Evolutionary conservation across 2,113 vertebrate species (phyloP), one percentile per base, ranked within the genome.

Genomic region (Phrynosoma blainvillii): DNA sequence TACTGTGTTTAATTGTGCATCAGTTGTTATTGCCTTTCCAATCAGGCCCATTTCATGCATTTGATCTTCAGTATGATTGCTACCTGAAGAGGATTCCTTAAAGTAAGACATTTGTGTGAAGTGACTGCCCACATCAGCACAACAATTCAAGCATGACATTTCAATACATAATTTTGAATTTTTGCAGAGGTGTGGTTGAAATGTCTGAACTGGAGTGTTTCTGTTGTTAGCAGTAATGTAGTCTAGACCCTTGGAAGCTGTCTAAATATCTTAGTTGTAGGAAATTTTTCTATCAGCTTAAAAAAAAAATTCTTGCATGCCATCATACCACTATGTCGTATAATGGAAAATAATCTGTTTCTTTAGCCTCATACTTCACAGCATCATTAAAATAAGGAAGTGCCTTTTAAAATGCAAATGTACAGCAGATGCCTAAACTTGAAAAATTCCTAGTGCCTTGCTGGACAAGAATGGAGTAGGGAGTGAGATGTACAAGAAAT

Each of bases 391-490:
- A 96, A 95, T 96, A 93, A 96, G 96, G 95, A 92, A 91, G 96
- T 97, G 96, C 96, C 96, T 97, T 97, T 96, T 92, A 27, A 95
- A 96, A 95, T 95, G 93, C 96, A 96, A 93, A 93, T 93, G 93
- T 96, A 94, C 93, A 97, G 95, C 95, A 96, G 95, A 96, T 96
- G 93, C 96, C 96, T 95, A 98, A 97, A 98, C 98, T 98, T 99
- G 98, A 98, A 98, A 95, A 95, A 97, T 97, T 97, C 93, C 95
- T 97, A 97, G 98, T 99, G 98, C 98, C 98, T 99, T 98, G 97
- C 95, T 96, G 94, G 96, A 97, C 93, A 96, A 91, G 93, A 92
- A 82, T 91, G 82, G 75, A 90, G 91, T 88, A 80, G 16, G 21
- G 30, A 65, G 84, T 87, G 79, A 30, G 76, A 27, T 84, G 82